Evolutionary conservation across 53 echinoderm and acorn worm genomes (phyloP).

Genomic region (Paracentrotus lividus): DNA sequence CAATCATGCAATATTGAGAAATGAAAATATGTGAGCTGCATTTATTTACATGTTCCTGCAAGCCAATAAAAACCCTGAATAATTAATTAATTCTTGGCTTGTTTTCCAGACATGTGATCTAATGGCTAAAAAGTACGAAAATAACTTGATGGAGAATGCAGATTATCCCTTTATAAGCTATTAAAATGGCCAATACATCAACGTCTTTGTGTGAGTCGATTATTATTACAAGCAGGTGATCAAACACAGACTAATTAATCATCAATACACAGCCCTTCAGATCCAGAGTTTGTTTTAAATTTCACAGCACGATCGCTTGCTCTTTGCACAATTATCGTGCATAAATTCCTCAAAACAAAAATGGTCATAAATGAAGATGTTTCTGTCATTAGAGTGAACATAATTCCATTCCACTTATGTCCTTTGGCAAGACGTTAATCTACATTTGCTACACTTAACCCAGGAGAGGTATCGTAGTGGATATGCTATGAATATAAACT

Average conservation of each 20-base stretch:
- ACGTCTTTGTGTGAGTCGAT: background rate
- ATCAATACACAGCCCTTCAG: background rate
- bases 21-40: too few relatives aligned
- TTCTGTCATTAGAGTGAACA: too few relatives aligned
- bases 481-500: too few relatives aligned
- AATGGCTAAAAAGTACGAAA: background rate
- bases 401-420: too few relatives aligned
- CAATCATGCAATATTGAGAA: too few relatives aligned
- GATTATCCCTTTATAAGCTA: background rate
- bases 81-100: background rate
- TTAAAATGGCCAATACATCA: slow-evolving; percentile 12
- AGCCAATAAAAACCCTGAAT: background rate
- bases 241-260: slow-evolving; percentile 32
- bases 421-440: too few relatives aligned
- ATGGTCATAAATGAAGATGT: too few relatives aligned
- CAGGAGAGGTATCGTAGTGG: too few relatives aligned
- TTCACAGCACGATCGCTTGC: background rate
- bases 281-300: background rate
- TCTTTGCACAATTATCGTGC: too few relatives aligned
- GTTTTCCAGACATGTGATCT: background rate
- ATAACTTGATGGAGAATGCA: slow-evolving; percentile 4
- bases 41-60: background rate
- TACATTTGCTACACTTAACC: too few relatives aligned
- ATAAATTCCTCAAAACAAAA: too few relatives aligned
- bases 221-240: slow-evolving; percentile 46